Conservation (phyloP, 2,888 invertebrate genomes). For the Periphyllus acericola region DNA sequence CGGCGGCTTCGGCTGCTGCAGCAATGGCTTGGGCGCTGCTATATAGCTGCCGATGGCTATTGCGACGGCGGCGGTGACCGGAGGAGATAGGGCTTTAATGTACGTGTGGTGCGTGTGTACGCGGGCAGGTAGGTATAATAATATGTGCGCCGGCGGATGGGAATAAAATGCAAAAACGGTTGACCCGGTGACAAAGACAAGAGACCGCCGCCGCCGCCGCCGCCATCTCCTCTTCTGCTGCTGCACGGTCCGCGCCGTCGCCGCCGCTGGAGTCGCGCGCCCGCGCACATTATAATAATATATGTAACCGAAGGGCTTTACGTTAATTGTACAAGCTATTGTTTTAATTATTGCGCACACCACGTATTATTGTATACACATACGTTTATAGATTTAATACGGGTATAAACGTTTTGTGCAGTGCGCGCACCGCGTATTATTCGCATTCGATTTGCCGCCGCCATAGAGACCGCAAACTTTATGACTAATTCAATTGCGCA, state of each 20-base stretch:
- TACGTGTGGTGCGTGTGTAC: not conserved
- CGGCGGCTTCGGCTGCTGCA: not conserved
- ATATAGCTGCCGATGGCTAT: constrained; percentile 3
- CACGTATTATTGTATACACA: not conserved
- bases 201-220: constrained; percentile 46
- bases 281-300: not conserved
- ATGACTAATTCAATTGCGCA: constrained; percentile 30
- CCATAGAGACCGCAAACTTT: constrained; percentile 30
- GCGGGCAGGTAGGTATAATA: not conserved
- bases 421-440: not conserved
- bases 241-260: not conserved
- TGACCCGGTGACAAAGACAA: constrained; percentile 60
- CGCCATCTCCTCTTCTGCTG: constrained; percentile 23
- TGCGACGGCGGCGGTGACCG: not conserved
- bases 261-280: not conserved
- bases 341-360: constrained; percentile 55
- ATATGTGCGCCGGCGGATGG: constrained; percentile 36
- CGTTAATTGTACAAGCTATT: constrained; percentile 62
- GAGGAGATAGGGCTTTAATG: constrained; percentile 41
- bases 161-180: constrained; percentile 61
- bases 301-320: constrained; percentile 20
- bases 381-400: not conserved
- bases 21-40: constrained; percentile 29
- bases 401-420: not conserved
- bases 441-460: constrained; percentile 11